phyloP scores from a whole-genome alignment of 2,113 vertebrate species.

The Australoheros scitulus region DNA sequence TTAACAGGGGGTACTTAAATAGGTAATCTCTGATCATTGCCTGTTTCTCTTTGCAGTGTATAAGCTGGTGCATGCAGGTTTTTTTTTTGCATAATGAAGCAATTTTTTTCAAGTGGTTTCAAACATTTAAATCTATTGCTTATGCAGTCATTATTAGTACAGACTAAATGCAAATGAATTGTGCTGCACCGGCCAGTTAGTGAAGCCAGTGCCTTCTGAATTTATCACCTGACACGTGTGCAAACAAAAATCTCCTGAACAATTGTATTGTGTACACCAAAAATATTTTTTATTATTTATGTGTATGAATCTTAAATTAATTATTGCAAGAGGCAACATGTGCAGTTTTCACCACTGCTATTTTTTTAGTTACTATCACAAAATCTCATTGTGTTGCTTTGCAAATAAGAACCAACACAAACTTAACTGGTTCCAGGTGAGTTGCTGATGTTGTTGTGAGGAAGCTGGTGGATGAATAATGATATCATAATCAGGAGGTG shows the following conservation, averaged over 20 bases:
- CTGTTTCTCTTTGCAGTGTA: neutral
- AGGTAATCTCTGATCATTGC: neutral
- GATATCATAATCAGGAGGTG: neutral
- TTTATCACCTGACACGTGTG: neutral
- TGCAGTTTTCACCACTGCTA: neutral
- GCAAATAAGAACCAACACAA: slow-evolving; percentile 2
- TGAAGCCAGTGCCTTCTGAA: neutral
- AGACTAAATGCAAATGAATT: neutral
- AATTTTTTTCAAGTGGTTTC: neutral
- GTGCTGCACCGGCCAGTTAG: neutral
- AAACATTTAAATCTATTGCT: neutral
- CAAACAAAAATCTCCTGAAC: neutral
- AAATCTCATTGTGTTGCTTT: neutral
- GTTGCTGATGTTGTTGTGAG: neutral
- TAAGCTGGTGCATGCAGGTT: neutral
- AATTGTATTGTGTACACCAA: neutral
- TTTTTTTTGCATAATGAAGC: neutral
- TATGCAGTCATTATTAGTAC: neutral
- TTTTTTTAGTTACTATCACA: neutral
- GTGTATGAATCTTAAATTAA: neutral
- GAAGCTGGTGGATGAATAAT: neutral
- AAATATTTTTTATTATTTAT: neutral
- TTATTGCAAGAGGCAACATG: neutral
- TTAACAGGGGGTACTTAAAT: slow-evolving; percentile 11
- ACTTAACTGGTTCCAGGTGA: neutral